Evolutionary conservation across 1,140 invertebrate species (phyloP).

Genomic region (Lepeophtheirus salmonis): DNA sequence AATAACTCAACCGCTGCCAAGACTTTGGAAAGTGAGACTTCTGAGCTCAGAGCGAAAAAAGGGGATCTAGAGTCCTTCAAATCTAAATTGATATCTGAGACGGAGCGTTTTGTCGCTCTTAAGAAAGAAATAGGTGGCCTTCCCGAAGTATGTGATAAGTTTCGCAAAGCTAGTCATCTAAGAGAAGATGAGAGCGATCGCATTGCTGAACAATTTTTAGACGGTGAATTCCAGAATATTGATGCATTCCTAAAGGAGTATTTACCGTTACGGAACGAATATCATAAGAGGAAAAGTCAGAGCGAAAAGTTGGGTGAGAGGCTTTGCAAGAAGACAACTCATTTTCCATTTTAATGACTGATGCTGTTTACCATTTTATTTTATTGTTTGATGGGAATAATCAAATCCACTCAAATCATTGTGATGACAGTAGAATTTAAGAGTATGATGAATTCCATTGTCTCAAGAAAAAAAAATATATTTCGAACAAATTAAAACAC

Average conservation of each 20-base stretch:
- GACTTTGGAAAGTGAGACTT: neutral
- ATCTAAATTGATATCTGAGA: neutral
- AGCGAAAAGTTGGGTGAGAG: neutral
- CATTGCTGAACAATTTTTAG: neutral
- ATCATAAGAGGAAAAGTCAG: neutral
- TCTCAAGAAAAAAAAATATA: too few relatives aligned
- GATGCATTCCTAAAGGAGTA: neutral
- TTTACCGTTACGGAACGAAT: neutral
- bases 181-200: neutral
- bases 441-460: too few relatives aligned
- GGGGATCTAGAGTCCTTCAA: neutral
- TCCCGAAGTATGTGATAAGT: neutral
- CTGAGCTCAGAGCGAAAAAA: neutral
- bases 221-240: neutral
- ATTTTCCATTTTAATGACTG: too few relatives aligned
- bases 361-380: too few relatives aligned
- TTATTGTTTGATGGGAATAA: too few relatives aligned
- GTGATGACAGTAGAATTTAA: too few relatives aligned
- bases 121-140: too few relatives aligned
- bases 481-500: too few relatives aligned
- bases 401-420: too few relatives aligned
- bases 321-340: neutral
- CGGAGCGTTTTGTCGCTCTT: neutral
- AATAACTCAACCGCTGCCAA: too few relatives aligned
- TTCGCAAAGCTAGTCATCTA: neutral